These are phyloP conservation scores for Lathamus discolor DNA, from an alignment of 2,113 vertebrate species.

Conservation along the genomic window DNA sequence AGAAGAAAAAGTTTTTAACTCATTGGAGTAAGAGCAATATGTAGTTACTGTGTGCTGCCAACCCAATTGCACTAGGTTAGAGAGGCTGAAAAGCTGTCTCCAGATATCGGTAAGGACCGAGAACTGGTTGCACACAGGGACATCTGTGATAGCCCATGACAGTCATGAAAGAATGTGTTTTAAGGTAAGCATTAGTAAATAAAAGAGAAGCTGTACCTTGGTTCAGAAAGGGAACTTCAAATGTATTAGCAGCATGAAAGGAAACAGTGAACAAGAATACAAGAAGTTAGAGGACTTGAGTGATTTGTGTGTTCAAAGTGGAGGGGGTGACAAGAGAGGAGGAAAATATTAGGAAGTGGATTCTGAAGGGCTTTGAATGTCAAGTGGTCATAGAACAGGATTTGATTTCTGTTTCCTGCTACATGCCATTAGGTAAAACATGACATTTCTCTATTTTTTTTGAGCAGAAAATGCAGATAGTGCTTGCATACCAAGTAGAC, in stretches of 20 bases:
- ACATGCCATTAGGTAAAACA: slow-evolving; percentile 49
- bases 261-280: neutral
- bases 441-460: slow-evolving; percentile 26
- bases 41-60: neutral
- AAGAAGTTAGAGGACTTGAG: neutral
- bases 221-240: neutral
- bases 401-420: slow-evolving; percentile 51
- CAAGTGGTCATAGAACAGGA: slow-evolving; percentile 47
- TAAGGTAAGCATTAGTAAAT: neutral
- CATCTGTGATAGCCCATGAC: neutral
- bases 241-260: neutral
- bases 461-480: neutral
- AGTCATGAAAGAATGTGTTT: neutral
- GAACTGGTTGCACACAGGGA: neutral
- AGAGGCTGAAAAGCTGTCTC: neutral
- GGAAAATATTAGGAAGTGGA: neutral
- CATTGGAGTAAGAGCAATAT: neutral
- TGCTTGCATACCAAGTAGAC: slow-evolving; percentile 7
- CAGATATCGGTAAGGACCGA: neutral
- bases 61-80: neutral
- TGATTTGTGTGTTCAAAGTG: neutral
- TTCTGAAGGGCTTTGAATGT: slow-evolving; percentile 58
- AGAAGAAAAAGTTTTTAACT: neutral
- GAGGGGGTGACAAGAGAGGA: neutral
- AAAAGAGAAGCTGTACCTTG: neutral